phyloP scores from a whole-genome alignment of 2,797 vertebrate species.

The Mormyrus proboscirostris region DNA sequence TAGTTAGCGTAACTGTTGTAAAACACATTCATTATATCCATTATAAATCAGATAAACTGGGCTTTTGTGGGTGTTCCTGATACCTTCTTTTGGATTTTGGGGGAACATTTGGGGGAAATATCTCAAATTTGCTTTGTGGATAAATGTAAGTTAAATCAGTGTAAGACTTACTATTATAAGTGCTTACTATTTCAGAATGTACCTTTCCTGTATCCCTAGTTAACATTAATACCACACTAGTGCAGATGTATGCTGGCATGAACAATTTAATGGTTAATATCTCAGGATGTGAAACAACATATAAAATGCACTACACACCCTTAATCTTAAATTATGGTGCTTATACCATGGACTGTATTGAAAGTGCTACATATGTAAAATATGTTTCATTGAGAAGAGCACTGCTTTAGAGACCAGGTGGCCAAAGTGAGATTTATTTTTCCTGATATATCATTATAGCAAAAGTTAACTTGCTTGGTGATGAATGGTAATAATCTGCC shows the following conservation, averaged over 20 bases:
- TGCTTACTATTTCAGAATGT: background rate
- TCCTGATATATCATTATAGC: background rate
- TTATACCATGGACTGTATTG: background rate
- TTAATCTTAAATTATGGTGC: background rate
- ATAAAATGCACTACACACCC: background rate
- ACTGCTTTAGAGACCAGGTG: background rate
- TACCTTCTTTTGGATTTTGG: background rate
- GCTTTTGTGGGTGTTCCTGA: background rate
- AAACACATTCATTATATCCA: background rate
- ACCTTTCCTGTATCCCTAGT: background rate
- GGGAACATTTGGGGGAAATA: background rate
- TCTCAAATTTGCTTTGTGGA: background rate
- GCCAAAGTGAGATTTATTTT: background rate
- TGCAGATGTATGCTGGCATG: background rate
- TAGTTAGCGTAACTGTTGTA: background rate
- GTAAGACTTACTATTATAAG: background rate
- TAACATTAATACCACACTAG: background rate
- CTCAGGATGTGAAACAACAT: background rate
- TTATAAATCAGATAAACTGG: constrained; percentile 10
- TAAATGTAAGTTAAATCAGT: background rate
- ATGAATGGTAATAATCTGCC: background rate
- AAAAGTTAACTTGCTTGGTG: background rate
- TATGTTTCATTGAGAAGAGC: background rate
- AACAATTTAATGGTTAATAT: background rate
- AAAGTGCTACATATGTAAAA: background rate